Evolutionary conservation across 2,113 vertebrate genomes (phyloP), one percentile per base, ranked within the genome.

Genomic region (Crypturellus undulatus): DNA sequence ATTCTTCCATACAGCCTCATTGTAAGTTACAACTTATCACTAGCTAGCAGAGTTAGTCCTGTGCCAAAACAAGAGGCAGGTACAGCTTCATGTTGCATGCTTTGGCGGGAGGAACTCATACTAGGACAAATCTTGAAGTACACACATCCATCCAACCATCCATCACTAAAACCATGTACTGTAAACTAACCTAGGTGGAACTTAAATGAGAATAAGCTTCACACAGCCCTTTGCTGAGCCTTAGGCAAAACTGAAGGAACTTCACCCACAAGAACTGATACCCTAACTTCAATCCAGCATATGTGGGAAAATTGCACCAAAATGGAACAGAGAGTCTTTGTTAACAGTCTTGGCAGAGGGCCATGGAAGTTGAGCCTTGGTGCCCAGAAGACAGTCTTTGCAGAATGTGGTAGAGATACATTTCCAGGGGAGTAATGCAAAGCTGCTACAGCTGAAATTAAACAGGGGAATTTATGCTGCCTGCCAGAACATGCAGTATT

Each of bases 401-500:
- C 16, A 82, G 32, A 72, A 78, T 82, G 6, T 7, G 2, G 17
- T 22, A 25, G 25, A 14, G 21, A 2, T 13, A 64, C 4, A 19
- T 36, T 45, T 68, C 26, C 40, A 58, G 34, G 9, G 16, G 4
- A 80, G 17, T 32, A 80, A 6, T 5, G 4, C 20, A 32, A 69
- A 90, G 25, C 6, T 28, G 8, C 12, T 52, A 17, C 17, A 38
- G 86, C 67, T 91, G 65, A 72, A 70, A 38, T 75, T 38, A 40
- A 83, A 19, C 17, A 34, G 16, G 26, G 68, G 11, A 82, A 40
- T 79, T 77, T 36, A n/a, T 30, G 4, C 1, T 1, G 8, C 15
- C 2, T 6, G 10, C 3, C 58, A 73, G 45, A 71, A 54, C 2
- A 0, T 10, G 1, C 6, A 67, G 1, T 45, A 15, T 14, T 90